Conservation (phyloP, 2,888 invertebrate genomes). For the Crioceris asparagi region DNA sequence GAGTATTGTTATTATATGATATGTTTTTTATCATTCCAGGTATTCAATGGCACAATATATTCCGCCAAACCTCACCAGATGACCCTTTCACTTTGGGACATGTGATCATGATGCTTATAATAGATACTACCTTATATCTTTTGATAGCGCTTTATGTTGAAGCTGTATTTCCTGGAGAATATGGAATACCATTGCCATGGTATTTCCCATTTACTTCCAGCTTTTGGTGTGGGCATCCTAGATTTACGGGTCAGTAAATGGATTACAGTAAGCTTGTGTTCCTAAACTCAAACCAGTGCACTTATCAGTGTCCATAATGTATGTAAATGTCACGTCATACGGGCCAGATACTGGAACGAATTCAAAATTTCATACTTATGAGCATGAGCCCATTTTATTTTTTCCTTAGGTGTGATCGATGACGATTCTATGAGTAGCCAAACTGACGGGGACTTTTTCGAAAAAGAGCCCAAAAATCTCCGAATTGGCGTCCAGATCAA, state of each 20-base stretch:
- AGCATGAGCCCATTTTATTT: too few relatives aligned
- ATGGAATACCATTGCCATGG: slow-evolving; percentile 72
- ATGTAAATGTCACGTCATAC: too few relatives aligned
- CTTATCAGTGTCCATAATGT: too few relatives aligned
- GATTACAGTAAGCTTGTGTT: too few relatives aligned
- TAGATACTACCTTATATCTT: slow-evolving; percentile 61
- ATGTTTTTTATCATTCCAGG: too few relatives aligned
- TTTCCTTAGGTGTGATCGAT: slow-evolving; percentile 38
- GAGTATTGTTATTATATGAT: not conserved
- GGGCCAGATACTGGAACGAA: too few relatives aligned
- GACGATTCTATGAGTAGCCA: slow-evolving; percentile 33
- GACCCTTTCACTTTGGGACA: slow-evolving; percentile 59
- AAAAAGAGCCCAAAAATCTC: slow-evolving; percentile 41
- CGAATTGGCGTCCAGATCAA: slow-evolving; percentile 43
- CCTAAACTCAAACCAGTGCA: too few relatives aligned
- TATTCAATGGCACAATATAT: slow-evolving; percentile 53
- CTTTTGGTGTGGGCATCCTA: slow-evolving; percentile 41
- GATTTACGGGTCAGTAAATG: too few relatives aligned
- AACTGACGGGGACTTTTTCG: slow-evolving; percentile 40
- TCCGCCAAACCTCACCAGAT: slow-evolving; percentile 51
- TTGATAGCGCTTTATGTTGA: slow-evolving; percentile 75
- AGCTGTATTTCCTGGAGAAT: slow-evolving; percentile 76
- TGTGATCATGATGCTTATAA: slow-evolving; percentile 58
- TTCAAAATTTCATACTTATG: too few relatives aligned
- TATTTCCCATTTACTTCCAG: slow-evolving; percentile 59